Evolutionary conservation across 2,113 vertebrate genomes (phyloP), one percentile per base, ranked within the genome.

Genomic region (Menura novaehollandiae): DNA sequence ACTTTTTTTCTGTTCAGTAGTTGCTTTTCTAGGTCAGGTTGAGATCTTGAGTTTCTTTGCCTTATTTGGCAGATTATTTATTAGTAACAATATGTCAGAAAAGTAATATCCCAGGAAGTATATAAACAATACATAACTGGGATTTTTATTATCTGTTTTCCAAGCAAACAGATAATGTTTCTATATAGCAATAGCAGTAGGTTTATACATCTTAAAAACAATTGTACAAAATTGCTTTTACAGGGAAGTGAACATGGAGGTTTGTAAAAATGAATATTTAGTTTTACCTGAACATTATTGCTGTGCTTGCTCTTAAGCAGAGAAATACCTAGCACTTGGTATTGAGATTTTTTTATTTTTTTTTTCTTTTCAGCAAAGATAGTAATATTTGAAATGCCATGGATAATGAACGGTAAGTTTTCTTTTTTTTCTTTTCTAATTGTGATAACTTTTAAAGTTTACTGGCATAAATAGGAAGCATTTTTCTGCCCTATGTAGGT

Each of bases 311-410:
- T 89, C 49, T 75, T 89, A 71, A 69, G 85, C 5, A 63, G 44
- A 91, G 9, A 86, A 51, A 52, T 76, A 64, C 6, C 1, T 62
- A 46, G 37, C 49, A 47, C 33, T 33, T 87, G 19, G 24, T 56
- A 62, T 91, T 96, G n/a, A 56, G 74, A 6, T 68, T 35, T 32
- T 62, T 88, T 68, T 35, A 27, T 62, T 88, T 91, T 41, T 84
- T 78, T 78, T 94, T 79, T 89, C 41, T 98, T 98, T 98, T 75
- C 97, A 99, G 99, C 99, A 91, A 99, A 99, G 98, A 99, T 99
- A 97, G 98, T 99, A 87, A 98, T 99, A 74, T 99, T 99, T 93
- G 99, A 99, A 96, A 99, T 99, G 99, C 99, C 99, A 33, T 99
- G 99, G 99, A 99, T 99, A 96, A 99, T 99, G 99, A 99, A 99